Base-by-base conservation (phyloP, 2,888 invertebrate species). In the Gari tellinella region DNA sequence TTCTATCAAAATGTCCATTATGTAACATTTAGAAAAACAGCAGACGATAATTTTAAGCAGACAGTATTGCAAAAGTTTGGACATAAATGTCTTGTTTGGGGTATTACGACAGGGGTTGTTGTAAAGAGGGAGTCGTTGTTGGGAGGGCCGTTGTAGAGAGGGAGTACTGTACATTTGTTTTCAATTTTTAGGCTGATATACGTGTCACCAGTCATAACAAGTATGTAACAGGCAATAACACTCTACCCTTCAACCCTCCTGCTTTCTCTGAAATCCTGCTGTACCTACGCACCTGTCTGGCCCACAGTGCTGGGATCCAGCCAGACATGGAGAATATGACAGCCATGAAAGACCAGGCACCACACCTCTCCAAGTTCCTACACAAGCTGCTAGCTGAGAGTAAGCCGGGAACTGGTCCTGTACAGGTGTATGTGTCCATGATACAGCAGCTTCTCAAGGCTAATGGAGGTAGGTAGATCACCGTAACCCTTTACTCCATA, bases 251-350 rank as follows among this genome's bases (percentile, higher is more conserved):
- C 89, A 94, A 94, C 86, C 93, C 95, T 8, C 92, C 93, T 45
- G 94, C 95, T 17, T 96, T 95, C 92, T 94, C 94, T 79, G 96
- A 97, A 95, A 94, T 96, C 60, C 93, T 97, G 21, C 94, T 95
- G 21, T 97, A 97, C 91, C 92, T 97, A 81, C 94, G 97, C 7
- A 93, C 96, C 90, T 97, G 97, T 85, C 92, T 97, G 52, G 95
- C 96, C 88, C 93, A 93, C 88, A 93, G 93, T 87, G 93, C 94
- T 37, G 93, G 94, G 92, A 94, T 88, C 5, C 70, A 48, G 17
- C 90, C 91, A 23, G 90, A 86, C 53, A 90, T 85, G 58, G 87
- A 88, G 61, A 82, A 86, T n/a, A 49, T 81, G 37, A 72, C 77
- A n/a, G 67, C 74, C 15, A 86, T 89, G 86, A 84, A 85, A 58